Evolutionary conservation across 2,888 invertebrate species (phyloP), one percentile per base, ranked within the genome.

Genomic region (Osmoderma eremita): DNA sequence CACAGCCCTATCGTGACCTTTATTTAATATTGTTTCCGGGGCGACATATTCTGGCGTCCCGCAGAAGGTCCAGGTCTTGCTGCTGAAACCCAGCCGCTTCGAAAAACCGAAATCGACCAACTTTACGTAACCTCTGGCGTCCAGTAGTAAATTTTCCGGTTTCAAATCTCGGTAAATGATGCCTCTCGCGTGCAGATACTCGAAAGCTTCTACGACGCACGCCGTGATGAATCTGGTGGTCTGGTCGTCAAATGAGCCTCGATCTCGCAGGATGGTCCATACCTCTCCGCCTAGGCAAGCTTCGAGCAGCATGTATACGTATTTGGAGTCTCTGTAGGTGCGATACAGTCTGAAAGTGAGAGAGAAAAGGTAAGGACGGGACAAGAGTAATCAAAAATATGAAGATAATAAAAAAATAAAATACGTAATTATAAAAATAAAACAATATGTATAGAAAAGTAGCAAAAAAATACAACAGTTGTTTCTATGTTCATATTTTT

Each of bases 61-160:
- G 78, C 90, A 91, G 80, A 91, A 91, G 1, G 90, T 91, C 90
- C 90, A 91, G 0, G 90, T 91, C 77, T 90, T 90, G 62, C 86
- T 83, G 63, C 88, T 88, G 67, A 84, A 84, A 0, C 87, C 86
- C 41, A 91, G 80, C 70, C 86, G 82, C 80, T 91, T 90, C 6
- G 90, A 87, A 78, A 90, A 90, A 0, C 90, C 90, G 78, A 90
- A 90, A 78, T 90, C 90, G 6, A 86, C 86, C 79, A 90, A 79
- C 83, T 90, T 91, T 10, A 89, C 87, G 75, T 88, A 89, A 45
- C 91, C 91, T 69, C 82, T 76, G 1, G 76, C 70, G 72, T 90
- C 89, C 12, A 91, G 78, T 41, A 91, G 81, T 36, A 91, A 82
- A 79, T 91, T 91, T 78, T 91, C 91, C 0, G 91, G 91, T 78